Conservation (phyloP, 2,888 invertebrate species). For the Beris morrisii region DNA sequence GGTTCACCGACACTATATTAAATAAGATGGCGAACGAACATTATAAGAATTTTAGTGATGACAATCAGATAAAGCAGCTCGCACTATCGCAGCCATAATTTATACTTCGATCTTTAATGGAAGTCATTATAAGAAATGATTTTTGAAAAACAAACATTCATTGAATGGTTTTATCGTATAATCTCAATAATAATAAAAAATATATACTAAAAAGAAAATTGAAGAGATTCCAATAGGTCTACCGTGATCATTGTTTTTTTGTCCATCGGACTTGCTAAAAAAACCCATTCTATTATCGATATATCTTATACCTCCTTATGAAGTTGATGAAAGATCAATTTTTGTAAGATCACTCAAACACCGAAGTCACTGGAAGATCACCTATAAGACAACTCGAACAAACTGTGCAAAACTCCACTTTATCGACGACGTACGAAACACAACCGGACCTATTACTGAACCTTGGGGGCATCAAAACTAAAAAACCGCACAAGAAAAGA, state of each 20-base stretch:
- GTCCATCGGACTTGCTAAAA: slow-evolving; percentile 21
- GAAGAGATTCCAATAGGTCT: slow-evolving; percentile 29
- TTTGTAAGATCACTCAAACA: neutral
- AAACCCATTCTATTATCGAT: slow-evolving; percentile 22
- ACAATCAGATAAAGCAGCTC: slow-evolving; percentile 23
- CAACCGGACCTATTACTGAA: no score
- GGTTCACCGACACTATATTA: no score
- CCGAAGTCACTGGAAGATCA: no score
- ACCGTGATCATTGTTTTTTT: slow-evolving; percentile 18
- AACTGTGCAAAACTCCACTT: no score
- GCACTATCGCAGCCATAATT: slow-evolving; percentile 16
- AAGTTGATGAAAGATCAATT: slow-evolving; percentile 26
- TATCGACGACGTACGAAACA: no score
- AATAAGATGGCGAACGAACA: no score
- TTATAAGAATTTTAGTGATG: slow-evolving; percentile 12
- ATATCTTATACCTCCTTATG: slow-evolving; percentile 18
- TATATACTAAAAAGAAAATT: neutral
- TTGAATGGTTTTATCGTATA: slow-evolving; percentile 2
- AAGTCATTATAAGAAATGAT: slow-evolving; percentile 29
- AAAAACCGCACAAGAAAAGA: no score
- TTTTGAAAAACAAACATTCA: slow-evolving; percentile 25
- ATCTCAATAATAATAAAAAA: no score
- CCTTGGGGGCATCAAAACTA: no score
- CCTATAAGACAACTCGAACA: no score
- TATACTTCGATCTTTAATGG: slow-evolving; percentile 21